A percentile compares a stretch with the other conserved stretches of the same genome.
Evolutionary conservation across 1,140 invertebrate genomes (phyloP).

Genomic region (Drosophila lacertosa): DNA sequence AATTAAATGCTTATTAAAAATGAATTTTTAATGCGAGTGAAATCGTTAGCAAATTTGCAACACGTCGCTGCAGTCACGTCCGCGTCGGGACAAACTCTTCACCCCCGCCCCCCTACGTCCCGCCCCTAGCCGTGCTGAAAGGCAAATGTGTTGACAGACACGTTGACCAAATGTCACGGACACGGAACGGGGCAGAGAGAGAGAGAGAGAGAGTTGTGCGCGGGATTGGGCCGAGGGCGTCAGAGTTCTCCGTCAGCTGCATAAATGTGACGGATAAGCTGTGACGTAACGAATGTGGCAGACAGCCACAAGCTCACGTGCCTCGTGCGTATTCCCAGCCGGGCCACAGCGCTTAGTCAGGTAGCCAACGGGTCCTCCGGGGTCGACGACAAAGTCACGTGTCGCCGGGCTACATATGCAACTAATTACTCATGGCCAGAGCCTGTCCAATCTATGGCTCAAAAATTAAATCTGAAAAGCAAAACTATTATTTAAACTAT

Average conservation of each 20-base stretch:
- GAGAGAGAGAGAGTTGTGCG: background rate
- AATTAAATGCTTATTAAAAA: constrained; percentile 41
- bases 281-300: constrained; percentile 41
- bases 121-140: background rate
- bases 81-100: background rate
- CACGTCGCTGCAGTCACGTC: constrained; percentile 46
- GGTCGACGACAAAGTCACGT: constrained; percentile 10
- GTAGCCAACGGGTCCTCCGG: background rate
- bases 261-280: constrained; percentile 37
- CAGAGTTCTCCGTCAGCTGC: constrained; percentile 24
- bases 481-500: no score
- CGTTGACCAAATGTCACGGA: constrained; percentile 54
- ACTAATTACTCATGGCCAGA: constrained; percentile 29
- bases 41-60: constrained; percentile 35
- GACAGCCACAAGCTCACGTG: constrained; percentile 37
- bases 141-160: constrained; percentile 49
- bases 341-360: constrained; percentile 11
- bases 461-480: no score
- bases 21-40: constrained; percentile 18
- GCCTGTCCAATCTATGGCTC: no score
- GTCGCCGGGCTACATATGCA: background rate
- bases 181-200: constrained; percentile 17
- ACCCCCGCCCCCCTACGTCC: no score
- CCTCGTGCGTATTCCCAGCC: background rate
- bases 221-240: constrained; percentile 9